Percentiles rank a stretch among this genome's conserved stretches.
phyloP scores from a whole-genome alignment of 1,140 invertebrate species.

The Apis cerana region DNA sequence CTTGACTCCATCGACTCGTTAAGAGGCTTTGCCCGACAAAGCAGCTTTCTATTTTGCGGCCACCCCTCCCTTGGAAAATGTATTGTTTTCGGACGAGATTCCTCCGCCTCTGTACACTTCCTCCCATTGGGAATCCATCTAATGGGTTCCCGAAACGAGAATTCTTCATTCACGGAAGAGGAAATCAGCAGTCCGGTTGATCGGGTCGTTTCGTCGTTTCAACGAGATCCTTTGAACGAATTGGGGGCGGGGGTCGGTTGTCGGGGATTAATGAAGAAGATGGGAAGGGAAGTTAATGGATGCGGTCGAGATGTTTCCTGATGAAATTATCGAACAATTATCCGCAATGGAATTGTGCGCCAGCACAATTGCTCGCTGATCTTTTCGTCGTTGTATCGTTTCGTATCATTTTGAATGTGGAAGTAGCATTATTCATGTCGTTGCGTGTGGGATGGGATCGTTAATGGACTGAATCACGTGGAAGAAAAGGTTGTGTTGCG shows the following conservation, averaged over 20 bases:
- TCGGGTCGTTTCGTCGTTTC: neutral
- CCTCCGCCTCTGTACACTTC: too few relatives aligned
- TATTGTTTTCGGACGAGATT: conserved; percentile 48
- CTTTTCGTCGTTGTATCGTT: too few relatives aligned
- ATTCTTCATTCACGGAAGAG: neutral
- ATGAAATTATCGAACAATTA: neutral
- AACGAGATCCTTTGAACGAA: neutral
- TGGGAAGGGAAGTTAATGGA: neutral
- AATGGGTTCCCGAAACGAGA: conserved; percentile 31
- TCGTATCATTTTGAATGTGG: too few relatives aligned
- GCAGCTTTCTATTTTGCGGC: conserved; percentile 40
- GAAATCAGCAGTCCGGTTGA: neutral
- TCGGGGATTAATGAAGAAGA: neutral
- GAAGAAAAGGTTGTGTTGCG: too few relatives aligned
- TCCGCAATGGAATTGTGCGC: too few relatives aligned
- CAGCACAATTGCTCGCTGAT: too few relatives aligned
- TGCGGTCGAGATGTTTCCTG: neutral
- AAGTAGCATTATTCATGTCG: too few relatives aligned
- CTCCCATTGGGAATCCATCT: conserved; percentile 17
- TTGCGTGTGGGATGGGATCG: too few relatives aligned
- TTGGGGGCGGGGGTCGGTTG: neutral
- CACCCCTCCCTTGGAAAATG: conserved; percentile 12
- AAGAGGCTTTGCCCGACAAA: conserved; percentile 45
- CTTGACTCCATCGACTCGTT: conserved; percentile 29
- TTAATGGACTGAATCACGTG: too few relatives aligned